Evolutionary conservation across 2,888 invertebrate species (phyloP).

Genomic region (Tipula helvola): DNA sequence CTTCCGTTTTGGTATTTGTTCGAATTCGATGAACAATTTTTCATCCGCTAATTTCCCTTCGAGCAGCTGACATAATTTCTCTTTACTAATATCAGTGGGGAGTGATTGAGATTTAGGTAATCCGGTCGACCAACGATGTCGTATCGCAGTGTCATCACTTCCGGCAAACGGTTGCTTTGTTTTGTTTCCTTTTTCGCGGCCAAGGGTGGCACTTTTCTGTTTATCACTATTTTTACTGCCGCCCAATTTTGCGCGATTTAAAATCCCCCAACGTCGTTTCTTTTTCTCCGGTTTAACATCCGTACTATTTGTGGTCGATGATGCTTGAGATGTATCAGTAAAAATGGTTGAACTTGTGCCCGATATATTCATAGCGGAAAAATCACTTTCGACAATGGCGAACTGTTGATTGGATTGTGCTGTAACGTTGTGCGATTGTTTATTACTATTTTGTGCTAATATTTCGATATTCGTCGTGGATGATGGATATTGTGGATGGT

Average conservation of each 20-base stretch:
- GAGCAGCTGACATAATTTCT: slow-evolving; percentile 57
- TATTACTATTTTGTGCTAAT: not conserved
- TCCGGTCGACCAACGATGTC: slow-evolving; percentile 60
- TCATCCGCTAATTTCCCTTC: slow-evolving; percentile 58
- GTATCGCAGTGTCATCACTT: slow-evolving; percentile 38
- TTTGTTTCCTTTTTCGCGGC: slow-evolving; percentile 46
- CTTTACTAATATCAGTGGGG: slow-evolving; percentile 65
- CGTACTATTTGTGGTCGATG: slow-evolving; percentile 27
- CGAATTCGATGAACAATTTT: slow-evolving; percentile 72
- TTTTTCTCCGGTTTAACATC: slow-evolving; percentile 44
- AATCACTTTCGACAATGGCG: not conserved
- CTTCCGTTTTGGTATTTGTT: slow-evolving; percentile 66
- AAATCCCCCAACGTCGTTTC: slow-evolving; percentile 49
- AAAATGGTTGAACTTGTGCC: not conserved
- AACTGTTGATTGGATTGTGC: not conserved
- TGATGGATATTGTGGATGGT: not conserved
- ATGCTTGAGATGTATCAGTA: not conserved
- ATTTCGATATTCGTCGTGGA: not conserved
- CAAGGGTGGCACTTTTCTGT: slow-evolving; percentile 54
- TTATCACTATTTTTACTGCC: slow-evolving; percentile 43
- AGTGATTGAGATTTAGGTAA: slow-evolving; percentile 56
- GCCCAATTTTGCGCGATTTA: slow-evolving; percentile 35
- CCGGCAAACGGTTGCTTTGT: slow-evolving; percentile 31
- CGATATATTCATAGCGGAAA: slow-evolving; percentile 6
- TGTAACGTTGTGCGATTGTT: not conserved